phyloP scores from a whole-genome alignment of 2,888 invertebrate genomes.

The Phyllotreta striolata region DNA sequence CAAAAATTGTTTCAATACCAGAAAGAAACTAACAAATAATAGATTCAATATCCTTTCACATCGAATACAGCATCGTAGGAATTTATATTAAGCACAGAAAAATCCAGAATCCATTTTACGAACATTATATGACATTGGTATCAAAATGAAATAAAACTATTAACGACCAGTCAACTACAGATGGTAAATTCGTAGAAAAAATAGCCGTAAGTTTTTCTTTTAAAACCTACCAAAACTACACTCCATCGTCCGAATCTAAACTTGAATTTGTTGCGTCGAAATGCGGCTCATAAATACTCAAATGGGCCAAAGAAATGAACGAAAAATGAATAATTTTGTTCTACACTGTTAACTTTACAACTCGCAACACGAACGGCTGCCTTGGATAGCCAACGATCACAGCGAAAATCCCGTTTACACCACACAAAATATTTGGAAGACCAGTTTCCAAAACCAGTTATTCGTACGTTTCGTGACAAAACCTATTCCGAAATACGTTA shows the following conservation, averaged over 20 bases:
- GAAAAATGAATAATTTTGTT: conserved; percentile 41
- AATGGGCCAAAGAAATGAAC: conserved; percentile 36
- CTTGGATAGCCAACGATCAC: conserved; percentile 34
- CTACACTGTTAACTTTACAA: conserved; percentile 53
- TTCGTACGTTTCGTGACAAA: conserved; percentile 25
- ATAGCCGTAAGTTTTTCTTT: conserved; percentile 32
- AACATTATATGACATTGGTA: conserved; percentile 53
- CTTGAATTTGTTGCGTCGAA: conserved; percentile 27
- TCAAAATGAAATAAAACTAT: conserved; percentile 56
- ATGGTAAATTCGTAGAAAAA: conserved; percentile 48
- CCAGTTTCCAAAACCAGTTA: conserved; percentile 49
- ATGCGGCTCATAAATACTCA: conserved; percentile 24
- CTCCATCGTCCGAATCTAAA: conserved; percentile 38
- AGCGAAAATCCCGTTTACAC: conserved; percentile 56
- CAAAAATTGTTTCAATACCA: background rate
- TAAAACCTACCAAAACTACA: conserved; percentile 47
- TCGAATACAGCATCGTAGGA: conserved; percentile 1
- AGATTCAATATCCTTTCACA: conserved; percentile 1
- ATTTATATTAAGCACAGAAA: conserved; percentile 46
- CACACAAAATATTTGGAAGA: conserved; percentile 50
- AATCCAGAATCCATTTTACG: conserved; percentile 53
- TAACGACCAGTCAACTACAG: conserved; percentile 50
- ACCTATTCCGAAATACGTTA: background rate
- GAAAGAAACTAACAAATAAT: conserved; percentile 9
- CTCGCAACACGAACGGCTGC: conserved; percentile 44